Evolutionary conservation across 2,888 invertebrate species (phyloP).

Genomic region (Apotomis capreana): DNA sequence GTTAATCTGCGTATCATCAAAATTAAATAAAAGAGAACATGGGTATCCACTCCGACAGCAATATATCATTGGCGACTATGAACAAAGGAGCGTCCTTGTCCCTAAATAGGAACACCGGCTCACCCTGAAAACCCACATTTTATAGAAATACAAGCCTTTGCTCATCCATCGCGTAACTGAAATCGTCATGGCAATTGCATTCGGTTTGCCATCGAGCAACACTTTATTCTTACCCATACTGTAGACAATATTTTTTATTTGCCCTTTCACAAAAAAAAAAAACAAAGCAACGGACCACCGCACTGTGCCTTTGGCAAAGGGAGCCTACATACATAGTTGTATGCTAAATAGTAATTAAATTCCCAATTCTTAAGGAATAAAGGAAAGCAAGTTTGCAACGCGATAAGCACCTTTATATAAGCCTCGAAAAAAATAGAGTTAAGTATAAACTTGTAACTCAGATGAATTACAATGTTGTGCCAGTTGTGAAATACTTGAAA

Average conservation of each 20-base stretch:
- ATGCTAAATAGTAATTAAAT: too few relatives aligned
- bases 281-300: too few relatives aligned
- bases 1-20: not conserved
- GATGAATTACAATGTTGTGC: too few relatives aligned
- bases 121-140: conserved; percentile 62
- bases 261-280: too few relatives aligned
- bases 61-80: conserved; percentile 33
- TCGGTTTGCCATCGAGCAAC: not conserved
- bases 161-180: conserved; percentile 12
- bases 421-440: too few relatives aligned
- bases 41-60: conserved; percentile 13
- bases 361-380: too few relatives aligned
- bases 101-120: conserved; percentile 56
- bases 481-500: too few relatives aligned
- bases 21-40: conserved; percentile 8
- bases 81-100: conserved; percentile 43
- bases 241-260: not conserved
- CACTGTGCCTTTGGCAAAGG: too few relatives aligned
- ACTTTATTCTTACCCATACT: not conserved
- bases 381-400: too few relatives aligned
- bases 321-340: too few relatives aligned
- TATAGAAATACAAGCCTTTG: conserved; percentile 63
- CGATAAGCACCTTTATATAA: too few relatives aligned
- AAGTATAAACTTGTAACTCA: too few relatives aligned
- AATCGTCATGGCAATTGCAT: conserved; percentile 25